Evolutionary conservation across 2,797 vertebrate species (phyloP).

Genomic region (Anableps anableps): DNA sequence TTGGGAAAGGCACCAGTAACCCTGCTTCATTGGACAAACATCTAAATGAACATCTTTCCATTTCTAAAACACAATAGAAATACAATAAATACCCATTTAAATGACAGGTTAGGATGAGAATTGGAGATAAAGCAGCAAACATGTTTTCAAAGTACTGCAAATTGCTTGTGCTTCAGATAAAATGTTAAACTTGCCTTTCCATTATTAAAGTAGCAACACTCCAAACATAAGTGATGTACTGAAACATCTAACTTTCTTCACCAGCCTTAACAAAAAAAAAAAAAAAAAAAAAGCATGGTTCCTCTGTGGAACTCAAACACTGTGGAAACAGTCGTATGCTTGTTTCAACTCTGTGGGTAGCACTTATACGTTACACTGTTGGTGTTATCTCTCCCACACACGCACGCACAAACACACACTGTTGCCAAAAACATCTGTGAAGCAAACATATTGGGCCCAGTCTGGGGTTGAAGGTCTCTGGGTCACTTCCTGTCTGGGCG

Average conservation of each 20-base stretch:
- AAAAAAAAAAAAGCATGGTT: background rate
- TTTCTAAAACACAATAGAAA: too few relatives aligned
- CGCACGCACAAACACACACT: constrained; percentile 12
- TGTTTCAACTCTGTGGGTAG: constrained; percentile 25
- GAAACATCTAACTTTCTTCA: background rate
- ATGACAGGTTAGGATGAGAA: background rate
- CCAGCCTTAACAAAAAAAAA: background rate
- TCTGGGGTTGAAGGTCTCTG: constrained; percentile 35
- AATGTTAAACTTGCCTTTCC: too few relatives aligned
- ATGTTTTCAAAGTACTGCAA: background rate
- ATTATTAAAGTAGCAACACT: too few relatives aligned
- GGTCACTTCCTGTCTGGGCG: constrained; percentile 46
- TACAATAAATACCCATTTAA: background rate
- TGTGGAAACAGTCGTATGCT: constrained; percentile 52
- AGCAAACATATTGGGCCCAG: constrained; percentile 38
- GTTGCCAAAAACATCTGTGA: constrained; percentile 41
- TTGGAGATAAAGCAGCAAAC: background rate
- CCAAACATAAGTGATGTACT: background rate
- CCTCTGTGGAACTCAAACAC: constrained; percentile 24
- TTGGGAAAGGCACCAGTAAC: background rate
- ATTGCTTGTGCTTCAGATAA: background rate
- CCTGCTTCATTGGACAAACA: background rate
- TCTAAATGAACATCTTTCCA: background rate
- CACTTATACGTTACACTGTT: constrained; percentile 1
- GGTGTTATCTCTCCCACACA: background rate